A percentile compares a stretch with the other conserved stretches of the same genome.
Conservation (phyloP, 2,797 vertebrate species). For the Rhodeus uyekii region DNA sequence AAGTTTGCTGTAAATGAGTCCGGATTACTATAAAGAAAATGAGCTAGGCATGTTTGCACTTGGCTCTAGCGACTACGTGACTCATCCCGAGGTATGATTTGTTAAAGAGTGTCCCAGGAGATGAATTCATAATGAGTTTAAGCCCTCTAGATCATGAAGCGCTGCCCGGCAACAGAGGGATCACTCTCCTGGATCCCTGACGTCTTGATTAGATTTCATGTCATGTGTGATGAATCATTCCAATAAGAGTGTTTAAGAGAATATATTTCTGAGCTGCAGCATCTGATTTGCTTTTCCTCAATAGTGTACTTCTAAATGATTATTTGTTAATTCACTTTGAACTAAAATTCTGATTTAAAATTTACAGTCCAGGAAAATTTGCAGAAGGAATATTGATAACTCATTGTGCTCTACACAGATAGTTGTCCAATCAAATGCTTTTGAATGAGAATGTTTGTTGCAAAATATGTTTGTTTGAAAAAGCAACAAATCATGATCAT, state of each 20-base stretch:
- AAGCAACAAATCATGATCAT: background rate
- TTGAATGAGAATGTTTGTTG: background rate
- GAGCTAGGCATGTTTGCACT: background rate
- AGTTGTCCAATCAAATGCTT: background rate
- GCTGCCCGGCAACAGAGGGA: conserved; percentile 40
- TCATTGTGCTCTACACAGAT: conserved; percentile 11
- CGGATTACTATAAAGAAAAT: conserved; percentile 5
- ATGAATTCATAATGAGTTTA: conserved; percentile 41
- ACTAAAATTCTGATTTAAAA: background rate
- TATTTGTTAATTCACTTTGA: background rate
- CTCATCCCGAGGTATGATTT: conserved; percentile 25
- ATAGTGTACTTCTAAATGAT: background rate
- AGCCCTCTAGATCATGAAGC: background rate
- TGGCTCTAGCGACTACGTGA: conserved; percentile 6
- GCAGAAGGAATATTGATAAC: background rate
- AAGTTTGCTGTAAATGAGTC: conserved; percentile 19
- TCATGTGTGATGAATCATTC: background rate
- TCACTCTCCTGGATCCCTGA: background rate
- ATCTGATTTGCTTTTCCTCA: background rate
- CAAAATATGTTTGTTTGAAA: too few relatives aligned
- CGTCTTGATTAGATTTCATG: conserved; percentile 40
- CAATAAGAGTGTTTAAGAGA: conserved; percentile 10
- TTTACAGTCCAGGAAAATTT: background rate
- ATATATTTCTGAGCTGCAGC: background rate
- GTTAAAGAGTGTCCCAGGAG: conserved; percentile 19